Conservation (phyloP, 2,888 invertebrate genomes). For the Scaptodrosophila latifasciaeformis region DNA sequence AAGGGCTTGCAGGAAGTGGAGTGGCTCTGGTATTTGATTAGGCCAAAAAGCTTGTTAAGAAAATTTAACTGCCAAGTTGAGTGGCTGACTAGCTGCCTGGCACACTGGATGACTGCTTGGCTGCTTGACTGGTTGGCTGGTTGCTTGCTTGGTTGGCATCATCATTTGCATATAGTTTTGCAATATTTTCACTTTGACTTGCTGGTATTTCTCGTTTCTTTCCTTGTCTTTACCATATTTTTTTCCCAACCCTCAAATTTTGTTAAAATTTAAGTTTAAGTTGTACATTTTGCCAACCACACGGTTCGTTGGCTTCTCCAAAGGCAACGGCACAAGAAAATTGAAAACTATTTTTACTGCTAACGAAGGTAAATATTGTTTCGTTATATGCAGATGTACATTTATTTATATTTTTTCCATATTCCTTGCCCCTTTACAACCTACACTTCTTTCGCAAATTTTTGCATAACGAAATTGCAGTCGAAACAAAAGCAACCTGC, state of each 20-base stretch:
- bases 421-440: background rate
- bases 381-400: slow-evolving; percentile 35
- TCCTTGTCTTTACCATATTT: background rate
- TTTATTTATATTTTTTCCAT: background rate
- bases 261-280: slow-evolving; percentile 62
- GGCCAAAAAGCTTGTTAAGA: slow-evolving; percentile 65
- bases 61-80: slow-evolving; percentile 61
- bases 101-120: slow-evolving; percentile 34
- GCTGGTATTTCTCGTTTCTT: slow-evolving; percentile 18
- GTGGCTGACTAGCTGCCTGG: slow-evolving; percentile 36
- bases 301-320: slow-evolving; percentile 52
- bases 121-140: slow-evolving; percentile 50
- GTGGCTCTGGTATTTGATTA: slow-evolving; percentile 50
- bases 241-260: slow-evolving; percentile 37
- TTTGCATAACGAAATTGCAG: slow-evolving; percentile 41
- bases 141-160: slow-evolving; percentile 29
- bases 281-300: slow-evolving; percentile 41
- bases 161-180: slow-evolving; percentile 62
- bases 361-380: slow-evolving; percentile 65
- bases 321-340: slow-evolving; percentile 41
- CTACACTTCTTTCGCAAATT: slow-evolving; percentile 15
- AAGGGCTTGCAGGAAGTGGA: slow-evolving; percentile 31
- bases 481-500: slow-evolving; percentile 2
- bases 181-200: slow-evolving; percentile 49
- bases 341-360: slow-evolving; percentile 58